Evolutionary conservation across 2,113 vertebrate species (phyloP).

Genomic region (Heptranchias perlo): DNA sequence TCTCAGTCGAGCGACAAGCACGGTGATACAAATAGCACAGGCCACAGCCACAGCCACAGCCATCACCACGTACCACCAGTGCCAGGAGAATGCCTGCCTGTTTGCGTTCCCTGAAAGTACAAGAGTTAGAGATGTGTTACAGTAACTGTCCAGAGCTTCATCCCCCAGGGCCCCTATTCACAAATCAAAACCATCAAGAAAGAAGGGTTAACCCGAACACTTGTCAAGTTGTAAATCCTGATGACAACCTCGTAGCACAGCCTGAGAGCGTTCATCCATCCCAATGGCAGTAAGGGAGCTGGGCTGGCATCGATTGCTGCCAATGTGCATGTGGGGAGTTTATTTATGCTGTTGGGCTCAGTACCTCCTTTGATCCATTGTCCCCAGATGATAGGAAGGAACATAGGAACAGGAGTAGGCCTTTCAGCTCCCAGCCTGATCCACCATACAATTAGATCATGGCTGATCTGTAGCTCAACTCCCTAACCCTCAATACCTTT

Average conservation of each 20-base stretch:
- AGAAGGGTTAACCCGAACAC: not conserved
- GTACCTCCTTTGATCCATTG: too few species aligned
- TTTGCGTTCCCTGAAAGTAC: not conserved
- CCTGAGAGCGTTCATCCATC: not conserved
- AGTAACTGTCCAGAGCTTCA: not conserved
- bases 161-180: not conserved
- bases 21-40: conserved; percentile 62
- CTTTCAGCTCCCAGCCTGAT: not conserved
- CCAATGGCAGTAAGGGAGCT: not conserved
- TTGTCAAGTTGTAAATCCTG: not conserved
- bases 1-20: conserved; percentile 70
- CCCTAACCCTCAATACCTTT: not conserved
- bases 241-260: not conserved
- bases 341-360: too few species aligned
- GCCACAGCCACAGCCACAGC: conserved; percentile 61
- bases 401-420: not conserved
- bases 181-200: not conserved
- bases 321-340: too few species aligned
- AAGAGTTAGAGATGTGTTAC: not conserved
- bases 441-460: not conserved
- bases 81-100: conserved; percentile 66
- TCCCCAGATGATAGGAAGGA: not conserved
- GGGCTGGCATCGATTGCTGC: not conserved
- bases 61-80: conserved; percentile 85
- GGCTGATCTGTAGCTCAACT: not conserved